A percentile compares a stretch with the other conserved stretches of the same genome.
Conservation (phyloP, 1,140 invertebrate genomes). For the Archivesica marissinica region DNA sequence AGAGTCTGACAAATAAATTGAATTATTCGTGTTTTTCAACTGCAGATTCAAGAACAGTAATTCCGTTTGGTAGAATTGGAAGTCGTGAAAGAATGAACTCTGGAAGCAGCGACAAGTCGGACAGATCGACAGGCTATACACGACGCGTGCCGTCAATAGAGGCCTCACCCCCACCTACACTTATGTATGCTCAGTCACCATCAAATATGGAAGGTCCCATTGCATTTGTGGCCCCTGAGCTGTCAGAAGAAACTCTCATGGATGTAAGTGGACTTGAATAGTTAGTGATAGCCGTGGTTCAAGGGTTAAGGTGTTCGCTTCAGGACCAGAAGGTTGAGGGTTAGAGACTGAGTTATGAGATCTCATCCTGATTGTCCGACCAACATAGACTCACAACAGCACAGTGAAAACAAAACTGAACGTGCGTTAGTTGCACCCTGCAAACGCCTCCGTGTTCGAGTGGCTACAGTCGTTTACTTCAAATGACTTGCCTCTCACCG, state of each 20-base stretch:
- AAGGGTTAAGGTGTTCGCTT: no score
- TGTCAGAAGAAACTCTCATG: constrained; percentile 97
- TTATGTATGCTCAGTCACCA: constrained; percentile 84
- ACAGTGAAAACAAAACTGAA: no score
- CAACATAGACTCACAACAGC: no score
- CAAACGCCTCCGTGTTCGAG: no score
- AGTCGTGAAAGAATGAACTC: constrained; percentile 71
- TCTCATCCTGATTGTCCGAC: no score
- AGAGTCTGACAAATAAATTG: no score
- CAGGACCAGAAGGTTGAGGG: no score
- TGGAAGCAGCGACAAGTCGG: constrained; percentile 70
- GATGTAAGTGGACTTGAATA: constrained; percentile 87
- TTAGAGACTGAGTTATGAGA: no score
- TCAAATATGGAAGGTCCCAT: constrained; percentile 87
- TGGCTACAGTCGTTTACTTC: no score
- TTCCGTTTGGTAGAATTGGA: constrained; percentile 65
- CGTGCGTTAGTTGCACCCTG: no score
- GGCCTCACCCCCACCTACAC: constrained; percentile 73
- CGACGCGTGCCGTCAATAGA: constrained; percentile 64
- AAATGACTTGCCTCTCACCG: no score
- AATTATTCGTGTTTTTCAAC: background rate
- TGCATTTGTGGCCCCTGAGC: constrained; percentile 94
- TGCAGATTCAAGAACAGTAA: constrained; percentile 59
- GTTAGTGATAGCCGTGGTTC: no score
- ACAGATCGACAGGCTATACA: constrained; percentile 66